Evolutionary conservation across 2,797 vertebrate species (phyloP).

Genomic region (Gila robusta): DNA sequence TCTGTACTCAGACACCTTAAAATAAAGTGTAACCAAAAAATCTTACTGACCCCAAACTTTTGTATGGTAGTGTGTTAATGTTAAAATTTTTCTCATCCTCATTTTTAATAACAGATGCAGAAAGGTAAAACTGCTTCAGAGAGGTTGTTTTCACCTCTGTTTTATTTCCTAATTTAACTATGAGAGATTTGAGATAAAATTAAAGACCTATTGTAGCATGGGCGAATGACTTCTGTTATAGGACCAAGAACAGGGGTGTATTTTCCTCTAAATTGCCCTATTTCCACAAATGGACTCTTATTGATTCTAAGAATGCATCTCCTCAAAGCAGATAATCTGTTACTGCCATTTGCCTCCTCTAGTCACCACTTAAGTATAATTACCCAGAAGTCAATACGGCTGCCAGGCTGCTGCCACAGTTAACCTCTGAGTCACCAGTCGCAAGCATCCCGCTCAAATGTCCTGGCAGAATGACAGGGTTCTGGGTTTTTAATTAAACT

Average conservation of each 20-base stretch:
- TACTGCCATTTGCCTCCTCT: conserved; percentile 76
- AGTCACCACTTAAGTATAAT: conserved; percentile 79
- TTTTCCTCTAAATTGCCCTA: conserved; percentile 79
- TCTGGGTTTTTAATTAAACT: conserved; percentile 56
- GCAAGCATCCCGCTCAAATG: conserved; percentile 19
- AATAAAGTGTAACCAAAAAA: neutral
- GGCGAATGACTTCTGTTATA: conserved; percentile 69
- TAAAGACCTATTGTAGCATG: conserved; percentile 24
- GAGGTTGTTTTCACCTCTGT: conserved; percentile 18
- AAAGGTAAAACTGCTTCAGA: neutral
- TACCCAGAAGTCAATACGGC: conserved; percentile 70
- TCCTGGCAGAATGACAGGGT: conserved; percentile 41
- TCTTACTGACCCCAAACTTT: neutral
- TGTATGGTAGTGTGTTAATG: neutral
- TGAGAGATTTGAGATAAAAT: neutral
- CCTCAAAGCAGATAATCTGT: conserved; percentile 77
- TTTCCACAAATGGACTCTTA: conserved; percentile 81
- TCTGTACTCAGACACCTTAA: neutral
- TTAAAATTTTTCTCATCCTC: neutral
- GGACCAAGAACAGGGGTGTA: conserved; percentile 67
- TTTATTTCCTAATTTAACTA: conserved; percentile 47
- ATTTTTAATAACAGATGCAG: neutral
- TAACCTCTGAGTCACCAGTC: conserved; percentile 64
- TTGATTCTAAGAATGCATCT: conserved; percentile 82
- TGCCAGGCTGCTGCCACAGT: conserved; percentile 66